Evolutionary conservation across 64 coral and sea anemone genomes (phyloP), one percentile per base, ranked within the genome.

Genomic region (Trachythela sp.): DNA sequence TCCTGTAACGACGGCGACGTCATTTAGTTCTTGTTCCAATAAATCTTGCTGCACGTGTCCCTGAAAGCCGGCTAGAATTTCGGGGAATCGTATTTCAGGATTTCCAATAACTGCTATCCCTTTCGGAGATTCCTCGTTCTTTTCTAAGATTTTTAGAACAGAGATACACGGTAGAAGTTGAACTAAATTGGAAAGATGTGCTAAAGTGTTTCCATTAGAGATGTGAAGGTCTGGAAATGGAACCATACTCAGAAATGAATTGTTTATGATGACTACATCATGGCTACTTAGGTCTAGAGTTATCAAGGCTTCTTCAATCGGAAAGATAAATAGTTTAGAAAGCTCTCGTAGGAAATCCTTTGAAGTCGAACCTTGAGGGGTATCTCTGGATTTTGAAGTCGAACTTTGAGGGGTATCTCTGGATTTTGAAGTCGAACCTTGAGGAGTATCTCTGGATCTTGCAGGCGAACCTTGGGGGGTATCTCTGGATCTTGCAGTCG

Each of bases 81-180:
- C 56, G 56, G 56, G 22, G 9, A 6, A 35, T 37, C 30, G 13
- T 6, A 80, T 36, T 17, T 80, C 33, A 35, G 30, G 75, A 80
- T 80, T 80, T 39, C 75, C 75, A 39, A 80, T 35, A 80, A 80
- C 37, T 30, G 13, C 15, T 9, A 80, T 80, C 30, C 75, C 37
- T 80, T 18, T 35, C 24, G 56, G 56, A 37, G 34, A 35, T 15
- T 39, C 13, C 33, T 35, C 35, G 15, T 39, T 14, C 15, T 13
- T 15, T 38, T 35, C 20, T 2, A 37, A 10, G 33, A 80, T 30
- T 80, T 35, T 80, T 13, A 80, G 34, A 37, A 39, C 75, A 35
- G 75, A 80, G 15, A 80, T 30, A 35, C 75, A 80, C 2, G 75
- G 75, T 80, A 80, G 33, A 80, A 35, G 37, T 39, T 80, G 75